Evolutionary conservation across 1,140 invertebrate genomes (phyloP), one percentile per base, ranked within the genome.

Genomic region (Drosophila fuyamai): DNA sequence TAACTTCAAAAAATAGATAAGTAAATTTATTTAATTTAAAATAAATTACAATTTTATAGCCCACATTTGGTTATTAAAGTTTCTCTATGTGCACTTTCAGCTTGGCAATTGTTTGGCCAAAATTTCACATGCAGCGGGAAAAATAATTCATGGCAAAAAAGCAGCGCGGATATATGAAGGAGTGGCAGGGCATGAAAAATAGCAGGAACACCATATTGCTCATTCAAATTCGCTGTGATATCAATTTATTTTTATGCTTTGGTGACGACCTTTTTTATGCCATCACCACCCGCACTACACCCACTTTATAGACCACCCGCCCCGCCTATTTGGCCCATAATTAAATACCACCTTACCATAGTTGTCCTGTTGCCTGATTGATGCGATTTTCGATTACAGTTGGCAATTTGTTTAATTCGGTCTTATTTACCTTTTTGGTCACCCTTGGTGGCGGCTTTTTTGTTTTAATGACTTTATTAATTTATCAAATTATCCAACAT

Each of bases 221-320:
- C 59, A 88, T 82, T 88, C 75, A 79, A 88, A 79, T 86, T 79
- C 62, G 62, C 47, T 82, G 75, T 54, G 65, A 82, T 85, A 86
- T 79, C 83, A 86, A 88, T 79, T 86, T 88, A 88, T 86, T 85
- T 79, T 86, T 86, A 78, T 81, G 81, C 72, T 60, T 63, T 60
- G 75, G 46, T 60, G 58, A 54, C 62, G 57, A 66, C 41, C 41
- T 38, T 48, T 75, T 57, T 76, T 40, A 16, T 23, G n/a, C 23
- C 18, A 12, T 13, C 13, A 32, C 3, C 7, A 6, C 40, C 14
- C 1, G 41, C n/a, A 46, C 18, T 29, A 35, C 16, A 16, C 43
- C 50, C 35, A 16, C 12, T 9, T n/a, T 12, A 9, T 18, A 27
- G 23, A n/a, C 41, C 41, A 43, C 41, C 35, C 32, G 29, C 18